A percentile compares a stretch with the other conserved stretches of the same genome.
Evolutionary conservation across 2,888 invertebrate species (phyloP).

Genomic region (Orthonevra nobilis): DNA sequence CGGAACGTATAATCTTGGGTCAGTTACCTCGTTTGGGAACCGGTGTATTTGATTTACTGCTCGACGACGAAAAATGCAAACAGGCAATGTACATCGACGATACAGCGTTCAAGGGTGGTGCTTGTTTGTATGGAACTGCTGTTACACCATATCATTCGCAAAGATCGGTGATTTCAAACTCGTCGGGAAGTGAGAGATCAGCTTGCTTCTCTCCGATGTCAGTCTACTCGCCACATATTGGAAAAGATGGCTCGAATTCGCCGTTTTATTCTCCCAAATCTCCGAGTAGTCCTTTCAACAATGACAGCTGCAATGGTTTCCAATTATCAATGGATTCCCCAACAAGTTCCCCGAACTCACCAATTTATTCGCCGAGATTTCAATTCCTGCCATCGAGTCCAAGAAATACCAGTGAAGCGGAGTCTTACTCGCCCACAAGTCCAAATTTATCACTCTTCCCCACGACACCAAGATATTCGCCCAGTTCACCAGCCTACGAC

Average conservation of each 20-base stretch:
- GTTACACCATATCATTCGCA: constrained; percentile 36
- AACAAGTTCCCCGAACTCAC: constrained; percentile 85
- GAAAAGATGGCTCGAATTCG: constrained; percentile 31
- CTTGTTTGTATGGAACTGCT: constrained; percentile 54
- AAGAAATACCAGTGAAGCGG: constrained; percentile 86
- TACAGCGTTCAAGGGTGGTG: constrained; percentile 80
- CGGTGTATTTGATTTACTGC: constrained; percentile 95
- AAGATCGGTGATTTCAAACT: constrained; percentile 18
- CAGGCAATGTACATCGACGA: constrained; percentile 95
- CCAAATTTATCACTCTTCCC: constrained; percentile 84
- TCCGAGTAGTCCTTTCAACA: constrained; percentile 39
- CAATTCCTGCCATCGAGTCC: constrained; percentile 83
- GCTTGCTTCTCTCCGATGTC: constrained; percentile 81
- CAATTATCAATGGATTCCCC: constrained; percentile 57
- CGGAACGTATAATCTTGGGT: constrained; percentile 98
- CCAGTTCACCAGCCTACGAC: constrained; percentile 85
- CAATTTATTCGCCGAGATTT: constrained; percentile 83
- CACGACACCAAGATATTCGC: constrained; percentile 87
- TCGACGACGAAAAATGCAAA: constrained; percentile 98
- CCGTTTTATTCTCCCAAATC: constrained; percentile 70
- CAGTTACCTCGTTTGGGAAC: constrained; percentile 95
- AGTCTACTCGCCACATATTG: constrained; percentile 73
- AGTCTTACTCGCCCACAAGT: constrained; percentile 84
- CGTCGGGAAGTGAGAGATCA: constrained; percentile 53
- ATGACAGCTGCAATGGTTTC: constrained; percentile 6